Percentiles rank a stretch among this genome's conserved stretches.
Evolutionary conservation across 2,888 invertebrate genomes (phyloP).

Genomic region (Macrophya annulata): DNA sequence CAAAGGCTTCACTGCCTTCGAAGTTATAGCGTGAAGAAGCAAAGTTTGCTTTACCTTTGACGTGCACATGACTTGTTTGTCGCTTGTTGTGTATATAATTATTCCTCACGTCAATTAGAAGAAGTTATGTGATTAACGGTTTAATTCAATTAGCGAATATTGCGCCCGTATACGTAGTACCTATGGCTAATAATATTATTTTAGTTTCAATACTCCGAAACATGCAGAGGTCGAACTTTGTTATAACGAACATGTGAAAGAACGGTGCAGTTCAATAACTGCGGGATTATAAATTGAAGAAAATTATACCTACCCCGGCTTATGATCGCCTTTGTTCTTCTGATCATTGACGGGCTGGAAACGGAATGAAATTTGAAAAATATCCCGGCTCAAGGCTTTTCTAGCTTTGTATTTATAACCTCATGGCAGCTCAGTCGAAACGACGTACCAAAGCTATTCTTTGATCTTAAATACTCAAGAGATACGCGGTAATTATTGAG

Average conservation of each 20-base stretch:
- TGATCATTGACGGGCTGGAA: not conserved
- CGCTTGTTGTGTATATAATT: not conserved
- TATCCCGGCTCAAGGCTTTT: not conserved
- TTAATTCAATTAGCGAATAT: not conserved
- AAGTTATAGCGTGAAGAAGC: not conserved
- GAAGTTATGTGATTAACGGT: not conserved
- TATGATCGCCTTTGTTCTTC: not conserved
- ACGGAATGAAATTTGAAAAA: not conserved
- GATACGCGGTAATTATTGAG: conserved; percentile 31
- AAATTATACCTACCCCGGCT: not conserved
- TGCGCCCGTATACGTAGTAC: not conserved
- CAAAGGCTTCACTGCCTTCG: not conserved
- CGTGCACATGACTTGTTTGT: too few species aligned
- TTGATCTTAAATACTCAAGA: conserved; percentile 29
- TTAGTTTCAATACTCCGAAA: not conserved
- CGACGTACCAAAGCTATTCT: not conserved
- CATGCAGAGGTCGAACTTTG: not conserved
- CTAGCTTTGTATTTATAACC: conserved; percentile 9
- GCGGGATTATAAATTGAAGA: not conserved
- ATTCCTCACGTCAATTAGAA: not conserved
- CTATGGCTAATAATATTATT: not conserved
- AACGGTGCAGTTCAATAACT: not conserved
- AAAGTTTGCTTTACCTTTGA: not conserved
- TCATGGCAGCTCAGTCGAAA: not conserved
- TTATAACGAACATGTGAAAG: not conserved